Conservation (phyloP, 2,888 invertebrate species). For the Dicranocentrus wangi region DNA sequence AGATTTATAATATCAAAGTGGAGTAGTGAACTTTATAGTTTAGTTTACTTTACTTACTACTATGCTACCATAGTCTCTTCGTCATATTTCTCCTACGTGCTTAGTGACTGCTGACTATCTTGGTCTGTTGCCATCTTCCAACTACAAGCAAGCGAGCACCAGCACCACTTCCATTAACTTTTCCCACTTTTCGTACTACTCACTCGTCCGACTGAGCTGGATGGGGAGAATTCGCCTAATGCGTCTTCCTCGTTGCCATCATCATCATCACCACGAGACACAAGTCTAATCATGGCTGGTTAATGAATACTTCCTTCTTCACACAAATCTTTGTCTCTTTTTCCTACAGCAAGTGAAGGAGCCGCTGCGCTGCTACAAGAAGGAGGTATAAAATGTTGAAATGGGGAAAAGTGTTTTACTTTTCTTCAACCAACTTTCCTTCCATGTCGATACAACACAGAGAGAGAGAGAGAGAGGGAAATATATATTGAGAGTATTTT, state of each 20-base stretch:
- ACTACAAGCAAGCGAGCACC: no score
- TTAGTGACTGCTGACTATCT: not conserved
- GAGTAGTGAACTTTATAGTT: not conserved
- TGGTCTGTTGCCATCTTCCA: not conserved
- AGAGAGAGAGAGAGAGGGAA: not conserved
- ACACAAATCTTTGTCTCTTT: no score
- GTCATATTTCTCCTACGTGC: slow-evolving; percentile 3
- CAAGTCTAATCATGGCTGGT: no score
- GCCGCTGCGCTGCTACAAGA: no score
- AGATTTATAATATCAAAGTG: slow-evolving; percentile 6
- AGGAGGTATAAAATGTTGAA: no score
- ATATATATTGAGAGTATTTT: not conserved
- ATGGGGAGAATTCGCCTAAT: not conserved
- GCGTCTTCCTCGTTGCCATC: not conserved
- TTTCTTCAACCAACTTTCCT: no score
- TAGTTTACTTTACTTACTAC: not conserved
- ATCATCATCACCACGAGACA: not conserved
- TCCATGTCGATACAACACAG: no score
- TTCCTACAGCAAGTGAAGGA: no score
- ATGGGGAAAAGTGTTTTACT: no score
- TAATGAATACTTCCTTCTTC: no score
- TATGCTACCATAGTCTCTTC: not conserved
- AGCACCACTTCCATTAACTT: not conserved
- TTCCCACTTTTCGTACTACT: not conserved
- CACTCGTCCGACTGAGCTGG: not conserved